Percentiles rank a stretch among this genome's conserved stretches.
Evolutionary conservation across 64 coral and sea anemone genomes (phyloP).

Genomic region (Porites australiensis): DNA sequence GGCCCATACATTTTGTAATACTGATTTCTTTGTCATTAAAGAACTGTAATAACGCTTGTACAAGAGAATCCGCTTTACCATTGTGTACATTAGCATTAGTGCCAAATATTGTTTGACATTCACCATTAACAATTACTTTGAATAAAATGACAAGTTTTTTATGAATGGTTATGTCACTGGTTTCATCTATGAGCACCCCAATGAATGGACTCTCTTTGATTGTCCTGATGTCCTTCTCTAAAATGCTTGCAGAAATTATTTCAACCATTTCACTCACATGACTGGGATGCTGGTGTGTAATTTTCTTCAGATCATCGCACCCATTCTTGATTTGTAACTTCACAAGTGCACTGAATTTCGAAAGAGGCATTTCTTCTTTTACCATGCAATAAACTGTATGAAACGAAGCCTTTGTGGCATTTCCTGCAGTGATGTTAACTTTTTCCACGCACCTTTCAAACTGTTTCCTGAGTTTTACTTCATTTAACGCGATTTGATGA

Average conservation of each 20-base stretch:
- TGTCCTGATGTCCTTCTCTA: not conserved
- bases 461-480: not conserved
- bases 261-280: not conserved
- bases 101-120: slow-evolving; percentile 28
- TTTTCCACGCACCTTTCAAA: not conserved
- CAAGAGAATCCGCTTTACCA: slow-evolving; percentile 22
- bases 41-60: slow-evolving; percentile 8
- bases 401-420: not conserved
- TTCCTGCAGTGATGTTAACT: not conserved
- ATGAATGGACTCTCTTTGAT: not conserved
- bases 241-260: not conserved
- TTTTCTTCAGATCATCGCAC: not conserved
- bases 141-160: slow-evolving; percentile 6
- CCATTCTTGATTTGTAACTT: no score
- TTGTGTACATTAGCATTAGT: slow-evolving; percentile 36
- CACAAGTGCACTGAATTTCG: not conserved
- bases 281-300: not conserved
- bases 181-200: not conserved
- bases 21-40: not conserved
- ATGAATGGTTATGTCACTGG: not conserved
- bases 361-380: not conserved
- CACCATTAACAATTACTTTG: slow-evolving; percentile 1
- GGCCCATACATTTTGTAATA: slow-evolving; percentile 1
- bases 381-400: not conserved
- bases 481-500: not conserved